Conservation (phyloP, 2,888 invertebrate species). For the Nemapogon koenigi region DNA sequence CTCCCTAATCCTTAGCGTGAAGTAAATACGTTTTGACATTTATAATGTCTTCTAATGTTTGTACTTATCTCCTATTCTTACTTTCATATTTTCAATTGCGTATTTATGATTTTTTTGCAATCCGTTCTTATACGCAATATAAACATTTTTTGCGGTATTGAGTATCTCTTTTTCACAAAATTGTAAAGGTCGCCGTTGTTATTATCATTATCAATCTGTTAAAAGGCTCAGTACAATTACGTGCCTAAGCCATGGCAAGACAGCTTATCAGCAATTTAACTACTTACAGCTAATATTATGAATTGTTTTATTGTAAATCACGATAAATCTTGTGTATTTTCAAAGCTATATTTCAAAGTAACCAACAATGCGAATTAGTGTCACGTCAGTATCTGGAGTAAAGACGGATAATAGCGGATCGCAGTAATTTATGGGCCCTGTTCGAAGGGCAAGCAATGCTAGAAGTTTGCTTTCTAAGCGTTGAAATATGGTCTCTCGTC, state of each 20-base stretch:
- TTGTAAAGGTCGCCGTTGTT: no score
- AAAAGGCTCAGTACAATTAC: no score
- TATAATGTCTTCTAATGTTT: neutral
- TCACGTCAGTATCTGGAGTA: constrained; percentile 35
- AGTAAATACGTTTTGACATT: constrained; percentile 7
- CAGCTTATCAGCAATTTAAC: no score
- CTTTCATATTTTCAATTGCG: no score
- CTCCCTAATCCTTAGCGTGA: constrained; percentile 7
- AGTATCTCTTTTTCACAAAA: no score
- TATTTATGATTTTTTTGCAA: no score
- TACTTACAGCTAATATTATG: no score
- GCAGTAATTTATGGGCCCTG: constrained; percentile 33
- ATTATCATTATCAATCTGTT: no score
- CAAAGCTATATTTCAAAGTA: constrained; percentile 27
- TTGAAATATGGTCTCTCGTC: constrained; percentile 29
- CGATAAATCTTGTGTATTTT: no score
- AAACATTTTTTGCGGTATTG: no score
- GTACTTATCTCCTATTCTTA: neutral
- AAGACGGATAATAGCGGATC: constrained; percentile 38
- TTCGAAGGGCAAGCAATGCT: constrained; percentile 25
- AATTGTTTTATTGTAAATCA: neutral
- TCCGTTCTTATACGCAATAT: no score
- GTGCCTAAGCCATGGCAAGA: no score
- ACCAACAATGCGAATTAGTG: constrained; percentile 36
- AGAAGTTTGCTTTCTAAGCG: constrained; percentile 44